Evolutionary conservation across 2,888 invertebrate species (phyloP), one percentile per base, ranked within the genome.

Genomic region (Adineta ricciae): DNA sequence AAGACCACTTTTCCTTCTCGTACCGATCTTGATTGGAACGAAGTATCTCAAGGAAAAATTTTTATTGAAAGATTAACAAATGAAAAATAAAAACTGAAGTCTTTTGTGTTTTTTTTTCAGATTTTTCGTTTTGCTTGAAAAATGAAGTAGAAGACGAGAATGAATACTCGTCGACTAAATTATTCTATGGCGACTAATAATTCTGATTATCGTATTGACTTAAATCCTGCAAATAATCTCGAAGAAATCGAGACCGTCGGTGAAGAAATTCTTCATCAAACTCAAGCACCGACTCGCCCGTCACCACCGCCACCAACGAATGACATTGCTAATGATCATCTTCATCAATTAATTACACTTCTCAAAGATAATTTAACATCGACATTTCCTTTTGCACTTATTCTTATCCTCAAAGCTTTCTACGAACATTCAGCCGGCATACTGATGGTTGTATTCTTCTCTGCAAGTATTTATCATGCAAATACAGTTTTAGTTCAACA

Each of bases 1-100:
- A 94, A 94, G 88, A 92, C 93, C n/a, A 92, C 95, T 4, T 95
- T 94, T 90, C 95, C 95, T 0, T 94, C 94, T 0, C 92, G 94
- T 87, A 92, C 93, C 0, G 95, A 95, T 90, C 92, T 94, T 85
- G 73, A 84, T 64, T 85, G 72, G 36, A 54, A 19, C 49, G 83
- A 84, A 56, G 27, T 7, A 27, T n/a, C 8, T 56, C 11, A 27
- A 27, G 11, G 9, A 56, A 1, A 11, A 7, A 27, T 56, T 56
- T 1, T 27, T 27, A 56, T 56, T 56, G 56, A 56, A 56, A 56
- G 56, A 56, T 56, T 56, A n/a, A 11, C 11, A 27, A 11, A 1
- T 2, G n/a, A 27, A 2, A 27, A 56, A 73, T 73, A 73, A 64
- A 64, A 32, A 27, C 4, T 16, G 21, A 73, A 38, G 1, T 38